Percentiles rank a stretch among this genome's conserved stretches.
Evolutionary conservation across 2,888 invertebrate genomes (phyloP).

Genomic region (Andrena praecox): DNA sequence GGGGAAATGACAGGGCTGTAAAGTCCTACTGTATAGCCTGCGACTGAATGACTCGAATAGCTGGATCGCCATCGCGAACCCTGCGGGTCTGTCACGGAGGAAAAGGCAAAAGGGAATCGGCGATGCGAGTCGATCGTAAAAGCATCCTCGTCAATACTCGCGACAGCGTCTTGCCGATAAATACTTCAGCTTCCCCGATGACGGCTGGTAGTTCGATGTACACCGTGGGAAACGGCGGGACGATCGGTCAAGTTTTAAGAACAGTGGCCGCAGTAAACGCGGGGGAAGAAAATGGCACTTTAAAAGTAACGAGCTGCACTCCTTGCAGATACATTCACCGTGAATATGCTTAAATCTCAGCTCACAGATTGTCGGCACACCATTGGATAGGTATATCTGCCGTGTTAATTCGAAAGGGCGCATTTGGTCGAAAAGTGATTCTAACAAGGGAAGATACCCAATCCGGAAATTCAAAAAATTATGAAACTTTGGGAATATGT

Average conservation of each 20-base stretch:
- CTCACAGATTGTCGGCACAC: not conserved
- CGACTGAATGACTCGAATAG: constrained; percentile 67
- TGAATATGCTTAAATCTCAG: not conserved
- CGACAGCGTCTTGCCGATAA: constrained; percentile 61
- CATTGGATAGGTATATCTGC: no score
- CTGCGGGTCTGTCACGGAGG: constrained; percentile 52
- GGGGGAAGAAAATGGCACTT: constrained; percentile 2
- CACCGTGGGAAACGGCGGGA: constrained; percentile 9
- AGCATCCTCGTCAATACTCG: constrained; percentile 54
- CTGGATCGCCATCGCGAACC: constrained; percentile 60
- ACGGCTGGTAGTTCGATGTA: constrained; percentile 9
- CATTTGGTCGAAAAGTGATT: no score
- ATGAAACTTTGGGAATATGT: no score
- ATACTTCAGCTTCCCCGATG: constrained; percentile 47
- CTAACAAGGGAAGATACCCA: no score
- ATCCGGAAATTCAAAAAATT: no score
- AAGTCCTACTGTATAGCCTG: constrained; percentile 69
- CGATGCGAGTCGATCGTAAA: constrained; percentile 70
- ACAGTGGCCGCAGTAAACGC: constrained; percentile 37
- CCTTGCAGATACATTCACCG: not conserved
- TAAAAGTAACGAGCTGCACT: constrained; percentile 53
- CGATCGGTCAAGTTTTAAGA: constrained; percentile 60
- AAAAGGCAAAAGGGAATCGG: constrained; percentile 63
- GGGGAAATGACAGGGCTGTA: constrained; percentile 78
- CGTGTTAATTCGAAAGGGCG: no score